Evolutionary conservation across 1,140 invertebrate genomes (phyloP).

Genomic region (Cheumatopsyche charites): DNA sequence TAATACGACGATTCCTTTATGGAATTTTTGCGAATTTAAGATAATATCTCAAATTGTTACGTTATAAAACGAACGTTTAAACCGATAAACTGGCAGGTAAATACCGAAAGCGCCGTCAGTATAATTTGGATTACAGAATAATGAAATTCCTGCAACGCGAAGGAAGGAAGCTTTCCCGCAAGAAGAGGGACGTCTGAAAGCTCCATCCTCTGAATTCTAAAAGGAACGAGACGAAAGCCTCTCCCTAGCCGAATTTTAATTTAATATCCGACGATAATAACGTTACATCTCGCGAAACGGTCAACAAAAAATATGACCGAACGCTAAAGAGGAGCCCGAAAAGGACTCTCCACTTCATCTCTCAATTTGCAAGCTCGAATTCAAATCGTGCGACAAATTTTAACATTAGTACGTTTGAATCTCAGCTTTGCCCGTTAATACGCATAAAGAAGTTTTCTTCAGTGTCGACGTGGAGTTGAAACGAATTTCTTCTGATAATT

Average conservation of each 20-base stretch:
- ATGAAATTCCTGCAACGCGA: constrained; percentile 40
- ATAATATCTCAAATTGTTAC: no score
- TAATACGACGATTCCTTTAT: no score
- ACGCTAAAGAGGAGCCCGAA: no score
- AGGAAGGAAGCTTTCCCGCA: constrained; percentile 18
- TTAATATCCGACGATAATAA: constrained; percentile 24
- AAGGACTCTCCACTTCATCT: no score
- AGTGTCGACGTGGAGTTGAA: neutral
- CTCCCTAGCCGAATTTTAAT: constrained; percentile 32
- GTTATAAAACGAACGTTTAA: neutral
- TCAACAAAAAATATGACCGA: constrained; percentile 16
- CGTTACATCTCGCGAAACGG: neutral
- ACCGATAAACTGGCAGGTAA: constrained; percentile 33
- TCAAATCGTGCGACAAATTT: no score
- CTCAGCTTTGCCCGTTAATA: no score
- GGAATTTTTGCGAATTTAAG: no score
- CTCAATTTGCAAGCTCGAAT: no score
- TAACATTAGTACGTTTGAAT: no score
- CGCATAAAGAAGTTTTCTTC: neutral
- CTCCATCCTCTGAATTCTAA: neutral
- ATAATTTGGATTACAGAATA: constrained; percentile 38
- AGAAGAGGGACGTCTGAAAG: constrained; percentile 8
- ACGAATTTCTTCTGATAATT: neutral
- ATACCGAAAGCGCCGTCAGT: constrained; percentile 21
- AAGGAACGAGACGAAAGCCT: constrained; percentile 16